Evolutionary conservation across 64 coral and sea anemone species (phyloP).

Genomic region (Platygyra sinensis): DNA sequence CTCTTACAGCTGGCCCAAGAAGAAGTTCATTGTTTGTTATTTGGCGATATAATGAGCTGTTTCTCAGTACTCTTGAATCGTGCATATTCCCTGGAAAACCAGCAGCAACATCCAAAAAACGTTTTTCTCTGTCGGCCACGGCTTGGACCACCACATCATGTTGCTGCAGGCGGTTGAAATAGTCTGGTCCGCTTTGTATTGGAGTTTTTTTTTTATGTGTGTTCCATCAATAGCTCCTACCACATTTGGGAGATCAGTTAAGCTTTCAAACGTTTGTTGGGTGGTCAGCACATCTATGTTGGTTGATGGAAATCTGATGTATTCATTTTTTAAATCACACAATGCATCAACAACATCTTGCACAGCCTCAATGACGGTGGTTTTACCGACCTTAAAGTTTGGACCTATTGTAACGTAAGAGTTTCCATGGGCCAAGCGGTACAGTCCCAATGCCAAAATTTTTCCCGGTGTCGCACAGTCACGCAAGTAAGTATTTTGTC

Average conservation of each 20-base stretch:
- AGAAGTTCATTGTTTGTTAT: slow-evolving; percentile 36
- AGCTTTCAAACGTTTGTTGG: background rate
- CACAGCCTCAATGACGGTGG: slow-evolving; percentile 8
- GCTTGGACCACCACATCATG: slow-evolving; percentile 23
- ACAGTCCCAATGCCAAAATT: too few relatives aligned
- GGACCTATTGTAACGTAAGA: slow-evolving; percentile 12
- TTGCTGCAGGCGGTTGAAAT: slow-evolving; percentile 21
- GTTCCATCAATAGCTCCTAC: slow-evolving; percentile 9
- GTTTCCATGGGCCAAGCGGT: too few relatives aligned
- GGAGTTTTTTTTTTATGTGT: slow-evolving; percentile 20
- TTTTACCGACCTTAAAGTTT: too few relatives aligned
- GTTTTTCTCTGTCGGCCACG: background rate
- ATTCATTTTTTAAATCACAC: background rate
- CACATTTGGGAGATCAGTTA: background rate
- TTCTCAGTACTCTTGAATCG: slow-evolving; percentile 44
- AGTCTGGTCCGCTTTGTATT: background rate
- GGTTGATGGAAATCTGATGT: background rate
- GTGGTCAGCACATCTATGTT: background rate
- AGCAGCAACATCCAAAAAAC: slow-evolving; percentile 34
- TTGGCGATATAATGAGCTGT: slow-evolving; percentile 4
- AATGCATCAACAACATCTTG: slow-evolving; percentile 27
- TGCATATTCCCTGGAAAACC: slow-evolving; percentile 45
- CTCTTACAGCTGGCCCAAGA: background rate
- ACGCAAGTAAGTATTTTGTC: slow-evolving; percentile 22
- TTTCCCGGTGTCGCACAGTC: too few relatives aligned